Evolutionary conservation across 2,888 invertebrate species (phyloP), one percentile per base, ranked within the genome.

Genomic region (Agrochola lychnidis): DNA sequence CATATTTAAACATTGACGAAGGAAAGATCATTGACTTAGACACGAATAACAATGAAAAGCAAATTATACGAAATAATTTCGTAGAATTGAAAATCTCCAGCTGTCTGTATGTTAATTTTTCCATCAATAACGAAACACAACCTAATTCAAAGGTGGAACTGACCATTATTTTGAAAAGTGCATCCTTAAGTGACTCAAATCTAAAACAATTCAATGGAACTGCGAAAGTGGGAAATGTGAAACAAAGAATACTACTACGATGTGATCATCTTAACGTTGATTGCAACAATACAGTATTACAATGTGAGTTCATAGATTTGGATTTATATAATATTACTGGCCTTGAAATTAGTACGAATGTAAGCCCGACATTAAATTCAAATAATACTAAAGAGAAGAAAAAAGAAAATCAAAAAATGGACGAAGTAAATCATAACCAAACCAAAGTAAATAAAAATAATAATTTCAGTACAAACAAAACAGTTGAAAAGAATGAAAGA

Each of bases 301-400:
- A 71, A 57, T 86, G 84, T 30, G 51, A 76, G 48, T 62, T 12
- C 14, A 45, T 73, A 64, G 63, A 84, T 53, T 74, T 75, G 63
- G 16, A 69, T 42, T 56, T 36, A n/a, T 6, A 56, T 25, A 61
- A 73, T 53, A 69, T 45, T 12, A 70, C 70, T 14, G 63, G 63
- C 2, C 25, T 66, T 14, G 36, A 83, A 73, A 40, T 40, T 0
- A 59, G 1, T 22, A 25, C 53, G n/a, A 51, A 30, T 51, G 1
- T 42, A 12, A 48, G 6, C 22, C 10, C 2, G 1, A 36, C 3
- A 22, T 9, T 63, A 30, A n/a, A 71, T 4, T 9, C 6, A 64
- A 76, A 63, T 25, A 45, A 62, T 42, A 75, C 59, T 6, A 64
- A 59, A 7, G 57, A 64, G 2, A 56, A 45, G 9, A 62, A 25